Evolutionary conservation across 2,888 invertebrate genomes (phyloP).

Genomic region (Meiosimyza platycephala): DNA sequence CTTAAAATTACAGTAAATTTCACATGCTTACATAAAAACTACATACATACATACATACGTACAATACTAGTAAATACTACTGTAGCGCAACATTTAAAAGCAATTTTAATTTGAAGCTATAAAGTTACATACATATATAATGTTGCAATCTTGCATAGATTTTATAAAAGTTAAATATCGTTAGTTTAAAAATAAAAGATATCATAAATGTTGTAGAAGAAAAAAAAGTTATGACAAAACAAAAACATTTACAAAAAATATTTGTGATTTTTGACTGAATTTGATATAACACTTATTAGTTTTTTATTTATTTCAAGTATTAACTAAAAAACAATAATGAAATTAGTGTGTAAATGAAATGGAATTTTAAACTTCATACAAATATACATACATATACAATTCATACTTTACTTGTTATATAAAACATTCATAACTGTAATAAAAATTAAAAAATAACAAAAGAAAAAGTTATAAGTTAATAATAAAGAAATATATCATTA

Average conservation of each 20-base stretch:
- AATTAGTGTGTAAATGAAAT: conserved; percentile 22
- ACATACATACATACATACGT: too few relatives aligned
- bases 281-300: conserved; percentile 35
- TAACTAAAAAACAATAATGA: conserved; percentile 20
- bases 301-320: conserved; percentile 21
- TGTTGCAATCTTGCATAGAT: neutral
- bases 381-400: conserved; percentile 41
- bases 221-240: conserved; percentile 5
- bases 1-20: too few relatives aligned
- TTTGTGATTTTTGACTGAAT: conserved; percentile 47
- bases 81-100: too few relatives aligned
- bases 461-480: conserved; percentile 10
- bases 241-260: conserved; percentile 34
- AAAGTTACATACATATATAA: conserved; percentile 8
- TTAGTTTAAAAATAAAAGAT: neutral
- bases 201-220: neutral
- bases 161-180: neutral
- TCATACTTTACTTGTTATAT: conserved; percentile 31
- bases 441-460: neutral
- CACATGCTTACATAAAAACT: too few relatives aligned
- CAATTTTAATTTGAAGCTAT: too few relatives aligned
- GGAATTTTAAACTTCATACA: conserved; percentile 30
- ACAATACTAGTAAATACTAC: too few relatives aligned
- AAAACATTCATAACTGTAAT: conserved; percentile 33
- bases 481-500: conserved; percentile 34